Conservation (phyloP, 2,888 invertebrate species). For the Synergus umbraculus region DNA sequence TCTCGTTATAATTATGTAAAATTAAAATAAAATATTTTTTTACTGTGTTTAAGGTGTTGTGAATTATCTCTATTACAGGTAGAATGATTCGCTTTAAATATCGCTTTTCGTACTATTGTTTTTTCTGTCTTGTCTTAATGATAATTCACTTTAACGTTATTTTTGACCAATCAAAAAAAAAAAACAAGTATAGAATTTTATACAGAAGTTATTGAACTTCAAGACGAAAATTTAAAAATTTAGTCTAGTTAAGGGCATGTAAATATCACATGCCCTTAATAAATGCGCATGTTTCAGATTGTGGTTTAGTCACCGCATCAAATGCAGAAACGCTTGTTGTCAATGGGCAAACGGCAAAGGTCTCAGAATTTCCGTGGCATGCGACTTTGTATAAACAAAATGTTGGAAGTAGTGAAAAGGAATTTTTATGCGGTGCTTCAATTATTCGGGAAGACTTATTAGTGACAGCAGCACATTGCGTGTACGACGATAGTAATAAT, state of each 20-base stretch:
- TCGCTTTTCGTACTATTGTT: neutral
- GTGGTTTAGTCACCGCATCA: conserved; percentile 4
- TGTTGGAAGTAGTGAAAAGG: conserved; percentile 52
- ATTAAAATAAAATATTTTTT: neutral
- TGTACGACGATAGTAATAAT: conserved; percentile 66
- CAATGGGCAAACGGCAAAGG: conserved; percentile 63
- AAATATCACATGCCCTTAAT: no score
- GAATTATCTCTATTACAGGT: conserved; percentile 19
- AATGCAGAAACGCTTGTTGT: conserved; percentile 63
- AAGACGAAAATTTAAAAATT: no score
- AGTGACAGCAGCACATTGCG: conserved; percentile 77
- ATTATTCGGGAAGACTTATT: conserved; percentile 71
- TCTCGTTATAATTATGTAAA: neutral
- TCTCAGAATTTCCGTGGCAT: conserved; percentile 76
- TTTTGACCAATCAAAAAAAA: neutral
- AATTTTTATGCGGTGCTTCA: conserved; percentile 74
- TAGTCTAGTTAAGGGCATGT: no score
- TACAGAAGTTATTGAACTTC: no score
- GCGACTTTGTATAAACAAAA: conserved; percentile 69
- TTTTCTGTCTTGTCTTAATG: no score
- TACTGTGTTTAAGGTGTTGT: conserved; percentile 1
- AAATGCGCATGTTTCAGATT: conserved; percentile 10
- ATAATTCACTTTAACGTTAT: no score
- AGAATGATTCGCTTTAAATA: neutral
- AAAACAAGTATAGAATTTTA: neutral